Base-by-base conservation (phyloP, 2,113 vertebrate species). In the Cyanistes caeruleus region DNA sequence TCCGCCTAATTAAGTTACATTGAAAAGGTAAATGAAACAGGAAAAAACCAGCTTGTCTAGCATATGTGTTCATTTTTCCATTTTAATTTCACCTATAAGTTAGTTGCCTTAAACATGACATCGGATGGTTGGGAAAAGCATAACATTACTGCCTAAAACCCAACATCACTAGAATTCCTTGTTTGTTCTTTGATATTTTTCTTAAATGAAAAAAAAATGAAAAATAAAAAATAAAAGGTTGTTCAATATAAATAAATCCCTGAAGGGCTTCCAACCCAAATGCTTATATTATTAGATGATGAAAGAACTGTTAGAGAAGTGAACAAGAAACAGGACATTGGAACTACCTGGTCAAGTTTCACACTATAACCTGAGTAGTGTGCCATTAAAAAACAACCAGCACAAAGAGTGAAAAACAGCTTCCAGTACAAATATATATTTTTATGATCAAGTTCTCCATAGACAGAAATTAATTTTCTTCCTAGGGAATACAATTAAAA, bases 271-370 rank as follows among this genome's bases (percentile, higher is more conserved):
- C 90, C 92, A 97, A 77, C 20, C 51, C 30, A 78, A 96, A 90
- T 0, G 7, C 67, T 55, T 62, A 48, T 46, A 55, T 41, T 83
- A 87, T 90, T 74, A 88, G 75, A 93, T 0, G 25, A 84, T 92
- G 79, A 95, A 96, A 90, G 88, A 95, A 77, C 68, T 78, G 56
- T 78, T 72, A 72, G 52, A 41, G 4, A 94, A 96, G 33, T 56
- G 88, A 93, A 77, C n/a, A 92, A 83, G 89, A 82, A 93, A 93
- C 53, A 68, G 77, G 82, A 95, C 92, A 81, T 51, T 87, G 39
- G 53, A 90, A 91, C 37, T 93, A 91, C 81, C 75, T 79, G 67
- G 70, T 69, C 79, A 91, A 87, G 39, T 94, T 95, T 94, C 44
- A 70, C 79, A 88, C 55, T 68, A 91, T 86, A 94, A 95, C 60